Evolutionary conservation across 2,888 invertebrate genomes (phyloP).

Genomic region (Spisula subtruncata): DNA sequence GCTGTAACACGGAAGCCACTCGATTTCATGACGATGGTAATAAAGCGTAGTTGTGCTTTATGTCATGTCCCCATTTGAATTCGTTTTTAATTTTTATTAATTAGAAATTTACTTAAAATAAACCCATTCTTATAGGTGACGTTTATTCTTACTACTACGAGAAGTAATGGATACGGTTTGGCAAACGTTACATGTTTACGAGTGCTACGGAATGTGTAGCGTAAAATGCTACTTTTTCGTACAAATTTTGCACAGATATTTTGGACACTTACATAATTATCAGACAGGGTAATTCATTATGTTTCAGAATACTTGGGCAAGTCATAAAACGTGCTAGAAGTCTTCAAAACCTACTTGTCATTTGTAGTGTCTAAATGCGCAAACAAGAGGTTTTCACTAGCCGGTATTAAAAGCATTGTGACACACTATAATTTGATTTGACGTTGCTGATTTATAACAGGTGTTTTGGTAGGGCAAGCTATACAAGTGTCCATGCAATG

Average conservation of each 20-base stretch:
- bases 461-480: background rate
- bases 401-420: slow-evolving; percentile 41
- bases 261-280: slow-evolving; percentile 21
- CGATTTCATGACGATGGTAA: background rate
- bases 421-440: slow-evolving; percentile 35
- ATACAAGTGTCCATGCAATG: background rate
- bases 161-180: background rate
- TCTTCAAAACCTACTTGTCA: slow-evolving; percentile 9
- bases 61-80: background rate
- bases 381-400: slow-evolving; percentile 15
- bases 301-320: background rate
- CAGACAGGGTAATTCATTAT: slow-evolving; percentile 7
- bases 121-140: background rate
- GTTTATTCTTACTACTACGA: background rate
- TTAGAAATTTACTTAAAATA: background rate
- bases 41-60: background rate
- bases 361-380: slow-evolving; percentile 21
- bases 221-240: background rate
- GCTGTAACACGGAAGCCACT: background rate
- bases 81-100: background rate
- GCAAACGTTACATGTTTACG: background rate
- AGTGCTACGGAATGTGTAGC: background rate
- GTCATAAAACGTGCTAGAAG: background rate
- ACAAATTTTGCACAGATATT: background rate
- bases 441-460: slow-evolving; percentile 18